phyloP scores from a whole-genome alignment of 1,140 invertebrate species.

The Pseudomyrmex gracilis region DNA sequence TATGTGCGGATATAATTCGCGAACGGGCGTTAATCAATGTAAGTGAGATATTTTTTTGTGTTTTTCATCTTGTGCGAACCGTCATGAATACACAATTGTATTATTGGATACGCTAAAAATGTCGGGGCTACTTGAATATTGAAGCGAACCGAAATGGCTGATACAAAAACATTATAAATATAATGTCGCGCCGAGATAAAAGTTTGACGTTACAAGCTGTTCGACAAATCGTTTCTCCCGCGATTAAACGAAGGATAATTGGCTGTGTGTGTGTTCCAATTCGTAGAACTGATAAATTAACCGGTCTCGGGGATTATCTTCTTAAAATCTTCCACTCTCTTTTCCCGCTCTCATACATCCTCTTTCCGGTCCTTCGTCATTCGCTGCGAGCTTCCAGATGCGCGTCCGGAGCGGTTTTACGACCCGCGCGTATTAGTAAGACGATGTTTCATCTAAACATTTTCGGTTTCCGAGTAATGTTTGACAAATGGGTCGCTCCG shows the following conservation, averaged over 20 bases:
- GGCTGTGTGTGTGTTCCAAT: slow-evolving; percentile 22
- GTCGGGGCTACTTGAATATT: neutral
- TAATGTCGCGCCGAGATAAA: slow-evolving; percentile 1
- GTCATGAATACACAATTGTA: neutral
- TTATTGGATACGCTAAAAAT: neutral
- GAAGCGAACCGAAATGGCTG: neutral
- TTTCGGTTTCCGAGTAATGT: slow-evolving; percentile 25
- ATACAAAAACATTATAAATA: neutral
- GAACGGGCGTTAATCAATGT: no score
- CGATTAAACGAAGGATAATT: slow-evolving; percentile 38
- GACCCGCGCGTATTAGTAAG: slow-evolving; percentile 28
- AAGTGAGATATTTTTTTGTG: neutral
- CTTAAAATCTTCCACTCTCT: slow-evolving; percentile 18
- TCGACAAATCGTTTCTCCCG: slow-evolving; percentile 30
- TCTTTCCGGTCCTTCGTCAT: slow-evolving; percentile 63
- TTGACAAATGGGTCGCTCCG: slow-evolving; percentile 28
- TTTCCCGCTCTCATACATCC: slow-evolving; percentile 8
- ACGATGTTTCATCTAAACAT: slow-evolving; percentile 52
- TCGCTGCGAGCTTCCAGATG: slow-evolving; percentile 63
- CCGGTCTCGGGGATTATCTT: slow-evolving; percentile 31
- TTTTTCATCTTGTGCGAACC: neutral
- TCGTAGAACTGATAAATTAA: slow-evolving; percentile 56
- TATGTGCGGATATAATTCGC: neutral
- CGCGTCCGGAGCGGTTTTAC: slow-evolving; percentile 34
- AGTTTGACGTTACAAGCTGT: neutral